phyloP scores from a whole-genome alignment of 2,797 vertebrate genomes.

The Danio aesculapii region DNA sequence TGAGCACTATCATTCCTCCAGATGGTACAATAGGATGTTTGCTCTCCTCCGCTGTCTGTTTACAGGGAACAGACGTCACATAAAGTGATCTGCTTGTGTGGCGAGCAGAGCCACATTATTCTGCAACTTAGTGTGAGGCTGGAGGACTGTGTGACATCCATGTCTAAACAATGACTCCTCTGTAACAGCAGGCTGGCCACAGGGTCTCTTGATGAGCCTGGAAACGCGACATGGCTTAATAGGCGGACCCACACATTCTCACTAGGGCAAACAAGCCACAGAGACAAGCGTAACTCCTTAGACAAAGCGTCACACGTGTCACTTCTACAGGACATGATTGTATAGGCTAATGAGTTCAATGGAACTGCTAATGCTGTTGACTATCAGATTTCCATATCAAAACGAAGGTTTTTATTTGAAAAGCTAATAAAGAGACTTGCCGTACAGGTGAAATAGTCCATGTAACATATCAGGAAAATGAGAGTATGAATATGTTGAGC shows the following conservation, averaged over 20 bases:
- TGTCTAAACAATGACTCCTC: constrained; percentile 48
- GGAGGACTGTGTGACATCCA: constrained; percentile 29
- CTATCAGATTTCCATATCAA: neutral
- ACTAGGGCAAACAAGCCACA: neutral
- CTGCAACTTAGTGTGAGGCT: constrained; percentile 30
- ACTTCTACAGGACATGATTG: neutral
- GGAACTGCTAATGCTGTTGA: neutral
- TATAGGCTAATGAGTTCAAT: neutral
- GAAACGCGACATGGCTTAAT: neutral
- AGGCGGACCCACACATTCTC: neutral
- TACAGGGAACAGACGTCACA: constrained; percentile 37
- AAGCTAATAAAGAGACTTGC: neutral
- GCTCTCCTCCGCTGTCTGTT: constrained; percentile 14
- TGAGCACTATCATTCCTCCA: constrained; percentile 12
- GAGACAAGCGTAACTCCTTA: neutral
- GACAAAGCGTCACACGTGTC: constrained; percentile 14
- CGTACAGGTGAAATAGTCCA: neutral
- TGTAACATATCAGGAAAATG: constrained; percentile 14
- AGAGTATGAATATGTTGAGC: constrained; percentile 9
- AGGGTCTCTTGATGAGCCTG: constrained; percentile 5
- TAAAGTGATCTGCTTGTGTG: constrained; percentile 16
- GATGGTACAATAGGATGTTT: constrained; percentile 33
- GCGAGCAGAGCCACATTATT: constrained; percentile 35
- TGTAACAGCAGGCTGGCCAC: constrained; percentile 17
- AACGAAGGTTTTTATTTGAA: neutral